Evolutionary conservation across 1,140 invertebrate species (phyloP), one percentile per base, ranked within the genome.

Genomic region (Meloidogyne chitwoodi): DNA sequence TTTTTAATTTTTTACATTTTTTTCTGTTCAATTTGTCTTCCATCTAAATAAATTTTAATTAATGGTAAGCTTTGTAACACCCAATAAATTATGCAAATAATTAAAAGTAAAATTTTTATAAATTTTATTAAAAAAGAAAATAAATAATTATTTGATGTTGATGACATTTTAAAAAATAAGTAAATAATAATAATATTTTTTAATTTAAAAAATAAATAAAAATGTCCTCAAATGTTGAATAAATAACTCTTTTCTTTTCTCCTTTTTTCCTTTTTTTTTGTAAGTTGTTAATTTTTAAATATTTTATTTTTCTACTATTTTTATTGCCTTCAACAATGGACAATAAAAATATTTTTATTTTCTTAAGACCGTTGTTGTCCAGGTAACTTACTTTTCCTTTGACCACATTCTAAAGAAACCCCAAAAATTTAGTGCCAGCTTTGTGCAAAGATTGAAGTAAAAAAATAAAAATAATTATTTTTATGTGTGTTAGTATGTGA

Each of bases 21-120:
- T 29, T 34, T 24, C 71, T 29, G 19, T 73, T 73, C 56, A 64
- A 27, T 34, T 61, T 65, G 41, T 73, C 26, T 24, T 38, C 71
- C 71, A n/a, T 73, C 71, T 64, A 73, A 38, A 38, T 73, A 73
- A 63, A 73, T 29, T 61, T 63, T 63, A 34, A 73, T 24, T 27
- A 64, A 31, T 1, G 71, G 71, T 63, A 61, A 61, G 24, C 71
- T 73, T 34, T 73, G 71, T 31, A 73, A 16, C n/a, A 63, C 38
- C 71, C 71, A 73, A 31, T 48, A 64, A 10, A 73, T 27, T 31
- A 48, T 34, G n/a, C 71, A 73, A 65, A 73, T 22, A 2, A 34
- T 73, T 0, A 65, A 73, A 61, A 73, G 24, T 19, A 34, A n/a
- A 27, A 12, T 73, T 22, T 73, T 73, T 61, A n/a, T 5, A 56